Evolutionary conservation across 1,140 invertebrate species (phyloP).

Genomic region (Bombus impatiens): DNA sequence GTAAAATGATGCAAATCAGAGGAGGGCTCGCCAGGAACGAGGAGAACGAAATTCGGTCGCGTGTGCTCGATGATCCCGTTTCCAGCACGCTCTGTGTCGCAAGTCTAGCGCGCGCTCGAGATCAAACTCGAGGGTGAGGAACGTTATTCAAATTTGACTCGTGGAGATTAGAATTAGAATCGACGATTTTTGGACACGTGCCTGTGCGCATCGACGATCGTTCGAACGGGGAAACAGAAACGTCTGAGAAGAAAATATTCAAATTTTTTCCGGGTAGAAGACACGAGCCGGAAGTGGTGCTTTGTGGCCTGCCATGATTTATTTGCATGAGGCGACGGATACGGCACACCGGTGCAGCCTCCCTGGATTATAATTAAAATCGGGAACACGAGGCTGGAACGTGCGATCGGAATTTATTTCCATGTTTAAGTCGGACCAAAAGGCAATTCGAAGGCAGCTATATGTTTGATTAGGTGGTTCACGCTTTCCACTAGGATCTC

Average conservation of each 20-base stretch:
- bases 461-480: not conserved
- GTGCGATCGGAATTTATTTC: constrained; percentile 47
- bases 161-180: constrained; percentile 79
- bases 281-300: constrained; percentile 69
- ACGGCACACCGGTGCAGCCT: constrained; percentile 11
- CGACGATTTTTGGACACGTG: constrained; percentile 73
- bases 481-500: not conserved
- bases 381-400: constrained; percentile 45
- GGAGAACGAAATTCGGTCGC: constrained; percentile 74
- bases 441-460: not conserved
- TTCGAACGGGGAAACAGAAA: constrained; percentile 30
- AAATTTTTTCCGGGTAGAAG: constrained; percentile 65
- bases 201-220: constrained; percentile 66
- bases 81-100: not conserved
- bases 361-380: constrained; percentile 49
- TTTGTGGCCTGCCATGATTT: constrained; percentile 59
- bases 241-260: constrained; percentile 67
- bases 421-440: constrained; percentile 15
- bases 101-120: constrained; percentile 7
- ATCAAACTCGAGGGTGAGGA: constrained; percentile 36
- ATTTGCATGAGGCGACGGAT: constrained; percentile 61
- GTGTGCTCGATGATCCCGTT: constrained; percentile 65
- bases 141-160: constrained; percentile 69
- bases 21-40: constrained; percentile 56
- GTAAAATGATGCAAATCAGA: constrained; percentile 71